These are phyloP conservation scores for Cyphomyrus plagiostoma DNA, from an alignment of 2,113 vertebrate genomes.

Conservation along the genomic window DNA sequence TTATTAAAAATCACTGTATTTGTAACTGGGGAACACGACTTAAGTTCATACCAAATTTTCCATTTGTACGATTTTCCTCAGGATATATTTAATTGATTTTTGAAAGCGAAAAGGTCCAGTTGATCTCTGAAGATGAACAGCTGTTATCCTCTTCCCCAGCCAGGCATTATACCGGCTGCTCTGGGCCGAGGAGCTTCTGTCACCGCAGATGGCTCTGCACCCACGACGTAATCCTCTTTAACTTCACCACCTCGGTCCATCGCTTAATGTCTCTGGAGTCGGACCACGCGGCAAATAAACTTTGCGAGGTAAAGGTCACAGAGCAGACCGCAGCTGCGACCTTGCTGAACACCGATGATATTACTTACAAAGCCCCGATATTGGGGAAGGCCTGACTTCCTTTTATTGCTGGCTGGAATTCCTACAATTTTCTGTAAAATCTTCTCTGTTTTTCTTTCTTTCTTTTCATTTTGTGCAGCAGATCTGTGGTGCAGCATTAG, in stretches of 20 bases:
- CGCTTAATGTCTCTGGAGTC: slow-evolving; percentile 2
- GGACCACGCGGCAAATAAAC: not conserved
- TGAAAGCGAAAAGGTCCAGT: slow-evolving; percentile 1
- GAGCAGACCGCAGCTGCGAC: not conserved
- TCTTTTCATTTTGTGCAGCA: not conserved
- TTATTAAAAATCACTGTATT: not conserved
- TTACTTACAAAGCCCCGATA: not conserved
- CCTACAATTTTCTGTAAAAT: not conserved
- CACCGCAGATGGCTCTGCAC: slow-evolving; percentile 1
- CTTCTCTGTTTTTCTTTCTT: not conserved
- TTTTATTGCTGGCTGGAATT: not conserved
- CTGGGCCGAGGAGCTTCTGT: not conserved
- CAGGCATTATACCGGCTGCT: not conserved
- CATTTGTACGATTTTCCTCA: not conserved
- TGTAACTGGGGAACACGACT: not conserved
- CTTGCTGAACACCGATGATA: not conserved
- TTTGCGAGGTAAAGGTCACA: not conserved
- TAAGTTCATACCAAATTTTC: not conserved
- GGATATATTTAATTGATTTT: slow-evolving; percentile 13
- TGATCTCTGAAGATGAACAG: slow-evolving; percentile 15
- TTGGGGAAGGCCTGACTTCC: not conserved
- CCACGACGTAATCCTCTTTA: slow-evolving; percentile 15
- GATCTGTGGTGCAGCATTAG: not conserved
- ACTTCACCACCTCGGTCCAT: not conserved
- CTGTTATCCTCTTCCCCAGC: not conserved